Evolutionary conservation across 2,888 invertebrate species (phyloP).

Genomic region (Palloptera scutellata): DNA sequence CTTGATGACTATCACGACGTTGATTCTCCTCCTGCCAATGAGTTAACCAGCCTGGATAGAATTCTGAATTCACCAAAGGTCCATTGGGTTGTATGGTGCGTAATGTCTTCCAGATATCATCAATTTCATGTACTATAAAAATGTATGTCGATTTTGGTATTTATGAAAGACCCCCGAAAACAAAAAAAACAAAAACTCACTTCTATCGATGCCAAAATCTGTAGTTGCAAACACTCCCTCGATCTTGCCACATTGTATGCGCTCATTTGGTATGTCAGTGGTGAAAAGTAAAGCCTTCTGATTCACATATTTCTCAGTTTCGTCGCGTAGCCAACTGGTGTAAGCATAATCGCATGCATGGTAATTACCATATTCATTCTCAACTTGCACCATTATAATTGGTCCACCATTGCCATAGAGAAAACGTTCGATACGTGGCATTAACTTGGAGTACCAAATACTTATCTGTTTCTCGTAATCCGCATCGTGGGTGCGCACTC

Average conservation of each 20-base stretch:
- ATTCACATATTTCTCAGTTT: constrained; percentile 64
- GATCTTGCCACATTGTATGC: constrained; percentile 72
- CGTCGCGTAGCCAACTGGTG: constrained; percentile 72
- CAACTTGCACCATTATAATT: constrained; percentile 83
- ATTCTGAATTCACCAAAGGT: constrained; percentile 90
- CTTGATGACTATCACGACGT: constrained; percentile 64
- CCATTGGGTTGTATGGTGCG: constrained; percentile 71
- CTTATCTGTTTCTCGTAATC: constrained; percentile 67
- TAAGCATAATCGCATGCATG: constrained; percentile 75
- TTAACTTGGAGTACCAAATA: constrained; percentile 67
- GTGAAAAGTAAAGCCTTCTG: constrained; percentile 75
- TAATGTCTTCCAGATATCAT: constrained; percentile 64
- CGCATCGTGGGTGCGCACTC: constrained; percentile 71
- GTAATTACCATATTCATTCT: constrained; percentile 93
- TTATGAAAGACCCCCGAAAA: no score
- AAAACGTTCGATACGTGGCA: constrained; percentile 65
- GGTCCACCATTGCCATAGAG: constrained; percentile 79
- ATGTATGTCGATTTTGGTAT: background rate
- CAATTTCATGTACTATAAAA: constrained; percentile 53
- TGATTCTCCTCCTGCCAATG: constrained; percentile 82
- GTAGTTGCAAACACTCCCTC: constrained; percentile 78
- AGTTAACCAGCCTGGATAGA: constrained; percentile 91
- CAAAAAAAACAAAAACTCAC: constrained; percentile 41
- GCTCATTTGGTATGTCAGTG: constrained; percentile 75
- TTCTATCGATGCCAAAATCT: constrained; percentile 74